These are phyloP conservation scores for Australoheros scitulus DNA, from an alignment of 2,113 vertebrate genomes.

Conservation along the genomic window DNA sequence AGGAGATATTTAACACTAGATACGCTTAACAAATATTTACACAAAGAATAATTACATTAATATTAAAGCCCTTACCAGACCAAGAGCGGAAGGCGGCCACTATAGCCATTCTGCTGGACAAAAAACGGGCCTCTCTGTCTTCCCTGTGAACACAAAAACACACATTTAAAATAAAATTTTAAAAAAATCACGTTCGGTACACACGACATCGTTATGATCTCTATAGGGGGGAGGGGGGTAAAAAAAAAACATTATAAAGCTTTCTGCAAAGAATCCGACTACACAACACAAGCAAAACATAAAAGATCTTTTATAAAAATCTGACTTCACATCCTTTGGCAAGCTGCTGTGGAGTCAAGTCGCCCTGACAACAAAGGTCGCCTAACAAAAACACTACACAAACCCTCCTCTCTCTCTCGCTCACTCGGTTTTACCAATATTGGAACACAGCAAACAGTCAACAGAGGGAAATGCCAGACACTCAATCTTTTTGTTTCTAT, in stretches of 20 bases:
- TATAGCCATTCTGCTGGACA: conserved; percentile 97
- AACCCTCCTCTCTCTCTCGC: conserved; percentile 21
- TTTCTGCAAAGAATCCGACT: neutral
- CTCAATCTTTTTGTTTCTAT: conserved; percentile 39
- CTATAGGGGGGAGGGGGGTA: neutral
- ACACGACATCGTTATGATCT: neutral
- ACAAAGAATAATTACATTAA: neutral
- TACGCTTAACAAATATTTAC: neutral
- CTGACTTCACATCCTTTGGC: conserved; percentile 24
- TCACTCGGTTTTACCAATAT: conserved; percentile 19
- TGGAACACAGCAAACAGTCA: conserved; percentile 35
- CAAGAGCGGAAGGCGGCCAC: conserved; percentile 97
- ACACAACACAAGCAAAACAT: neutral
- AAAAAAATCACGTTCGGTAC: neutral
- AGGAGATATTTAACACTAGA: neutral
- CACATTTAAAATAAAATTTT: neutral
- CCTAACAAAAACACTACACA: conserved; percentile 42
- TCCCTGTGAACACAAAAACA: conserved; percentile 81
- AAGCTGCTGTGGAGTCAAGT: conserved; percentile 29
- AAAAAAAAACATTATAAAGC: neutral
- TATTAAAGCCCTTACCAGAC: conserved; percentile 85
- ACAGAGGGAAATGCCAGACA: conserved; percentile 49
- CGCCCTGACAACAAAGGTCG: conserved; percentile 24
- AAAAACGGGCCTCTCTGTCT: conserved; percentile 93
- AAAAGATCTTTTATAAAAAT: conserved; percentile 10